Base-by-base conservation (phyloP, 2,113 vertebrate species). In the Grammomys dolichurus region DNA sequence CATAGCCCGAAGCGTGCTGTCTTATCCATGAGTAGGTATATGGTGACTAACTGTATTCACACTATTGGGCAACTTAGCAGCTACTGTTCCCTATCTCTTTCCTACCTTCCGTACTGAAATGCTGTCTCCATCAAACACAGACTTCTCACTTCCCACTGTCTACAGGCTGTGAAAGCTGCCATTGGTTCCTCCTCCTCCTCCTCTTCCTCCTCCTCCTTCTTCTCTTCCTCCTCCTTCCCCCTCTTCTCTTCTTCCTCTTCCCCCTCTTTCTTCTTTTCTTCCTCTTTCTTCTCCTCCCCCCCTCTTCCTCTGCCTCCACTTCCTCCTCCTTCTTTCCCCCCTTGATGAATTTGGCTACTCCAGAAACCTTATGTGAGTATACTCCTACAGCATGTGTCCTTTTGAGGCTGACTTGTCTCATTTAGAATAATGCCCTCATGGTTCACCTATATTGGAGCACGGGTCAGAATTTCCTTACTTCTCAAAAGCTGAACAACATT, bases 141-240 rank as follows among this genome's bases (percentile, higher is more conserved):
- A 36, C 3, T 43, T 2, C 33, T n/a, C 7, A 13, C 33, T 48
- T 48, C 4, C 11, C 2, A 3, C 0, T 1, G 9, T 36, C 16
- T 65, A 54, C 6, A 36, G 60, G 6, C 16, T 56, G 10, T 63
- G 56, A 36, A 56, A 72, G 16, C 33, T 84, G 26, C 36, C 28
- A 13, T 0, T 16, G 0, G 7, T 33, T 56, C 14, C 54, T 19
- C 17, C 17, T 2, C 56, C 11, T 51, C 10, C 51, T 56, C 48
- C 8, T 8, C 8, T 9, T 9, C 1, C 48, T 9, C 8, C 48
- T 9, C 2, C 2, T 2, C 8, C 5, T 17, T 56, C 56, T 17
- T 17, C 56, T 17, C 4, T 3, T 4, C 4, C 56, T 17, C 14
- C 14, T 56, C 3, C 54, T 16, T 56, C 8, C 8, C 20, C 58